Evolutionary conservation across 1,140 invertebrate species (phyloP).

Genomic region (Drosophila ogumai): DNA sequence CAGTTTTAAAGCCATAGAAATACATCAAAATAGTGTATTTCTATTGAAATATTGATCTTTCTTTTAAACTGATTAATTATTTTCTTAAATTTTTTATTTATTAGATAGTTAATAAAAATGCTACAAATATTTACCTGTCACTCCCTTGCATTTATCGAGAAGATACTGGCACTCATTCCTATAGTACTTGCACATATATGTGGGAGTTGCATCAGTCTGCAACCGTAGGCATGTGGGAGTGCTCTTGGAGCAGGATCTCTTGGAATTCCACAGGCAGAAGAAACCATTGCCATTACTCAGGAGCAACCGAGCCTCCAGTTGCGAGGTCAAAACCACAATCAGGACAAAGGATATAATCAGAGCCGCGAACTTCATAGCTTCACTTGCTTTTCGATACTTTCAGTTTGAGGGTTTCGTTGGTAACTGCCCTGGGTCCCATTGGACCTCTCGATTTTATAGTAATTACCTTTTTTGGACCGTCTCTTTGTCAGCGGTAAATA

Average conservation of each 20-base stretch:
- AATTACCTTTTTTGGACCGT: neutral
- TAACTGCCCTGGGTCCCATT: neutral
- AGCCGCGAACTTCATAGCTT: constrained; percentile 41
- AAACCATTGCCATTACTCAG: constrained; percentile 30
- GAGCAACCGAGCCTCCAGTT: constrained; percentile 41
- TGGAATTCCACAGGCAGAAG: constrained; percentile 50
- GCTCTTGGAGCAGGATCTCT: constrained; percentile 42
- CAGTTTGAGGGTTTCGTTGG: neutral
- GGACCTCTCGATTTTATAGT: constrained; percentile 48
- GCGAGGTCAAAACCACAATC: constrained; percentile 10
- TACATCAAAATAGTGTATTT: too few species aligned
- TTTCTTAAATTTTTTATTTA: too few species aligned
- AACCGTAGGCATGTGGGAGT: constrained; percentile 17
- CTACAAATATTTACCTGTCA: constrained; percentile 30
- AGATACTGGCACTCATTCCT: constrained; percentile 45
- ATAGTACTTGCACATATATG: constrained; percentile 45
- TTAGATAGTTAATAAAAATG: too few species aligned
- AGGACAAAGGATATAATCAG: constrained; percentile 20
- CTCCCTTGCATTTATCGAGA: constrained; percentile 40
- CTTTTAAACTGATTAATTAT: too few species aligned
- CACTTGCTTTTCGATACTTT: neutral
- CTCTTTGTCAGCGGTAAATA: constrained; percentile 37
- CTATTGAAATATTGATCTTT: too few species aligned
- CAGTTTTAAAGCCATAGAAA: too few species aligned
- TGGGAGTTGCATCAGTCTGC: neutral